Percentiles rank a stretch among this genome's conserved stretches.
These are phyloP conservation scores for Nematostella vectensis DNA, from an alignment of 92 coral and sea anemone genomes.

Conservation along the genomic window DNA sequence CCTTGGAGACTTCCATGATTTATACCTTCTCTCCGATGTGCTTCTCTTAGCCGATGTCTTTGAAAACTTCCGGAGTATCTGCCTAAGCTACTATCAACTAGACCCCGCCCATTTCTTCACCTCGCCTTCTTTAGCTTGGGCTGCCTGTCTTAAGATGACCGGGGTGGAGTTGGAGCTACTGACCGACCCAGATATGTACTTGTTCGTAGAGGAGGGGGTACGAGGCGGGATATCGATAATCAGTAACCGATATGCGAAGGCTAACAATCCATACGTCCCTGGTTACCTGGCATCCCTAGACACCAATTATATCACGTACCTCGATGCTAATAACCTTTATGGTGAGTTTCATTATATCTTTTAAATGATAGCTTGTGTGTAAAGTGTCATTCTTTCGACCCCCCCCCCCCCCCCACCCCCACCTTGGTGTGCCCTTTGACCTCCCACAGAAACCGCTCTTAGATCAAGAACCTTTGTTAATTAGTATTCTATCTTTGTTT, in stretches of 20 bases:
- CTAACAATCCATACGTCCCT: constrained; percentile 27
- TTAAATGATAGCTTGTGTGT: too few species aligned
- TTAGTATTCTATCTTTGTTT: too few species aligned
- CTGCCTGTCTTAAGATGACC: constrained; percentile 40
- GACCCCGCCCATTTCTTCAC: constrained; percentile 43
- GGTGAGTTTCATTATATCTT: too few species aligned
- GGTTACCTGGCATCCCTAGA: constrained; percentile 6
- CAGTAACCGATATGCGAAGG: constrained; percentile 22
- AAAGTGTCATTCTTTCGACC: too few species aligned
- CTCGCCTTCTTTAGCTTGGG: constrained; percentile 31
- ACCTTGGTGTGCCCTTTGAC: too few species aligned
- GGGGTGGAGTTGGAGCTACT: constrained; percentile 23
- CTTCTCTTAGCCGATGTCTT: constrained; percentile 29
- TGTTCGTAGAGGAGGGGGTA: constrained; percentile 21
- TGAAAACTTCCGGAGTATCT: constrained; percentile 32
- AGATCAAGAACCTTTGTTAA: too few species aligned
- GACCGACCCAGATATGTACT: constrained; percentile 32
- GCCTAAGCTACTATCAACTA: constrained; percentile 28
- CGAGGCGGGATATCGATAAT: constrained; percentile 38
- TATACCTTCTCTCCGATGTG: constrained; percentile 10
- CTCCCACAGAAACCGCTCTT: too few species aligned
- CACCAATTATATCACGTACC: constrained; percentile 5
- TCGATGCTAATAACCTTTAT: constrained; percentile 32
- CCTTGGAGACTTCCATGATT: constrained; percentile 28
- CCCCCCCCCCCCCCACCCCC: too few species aligned